Conservation (phyloP, 2,113 vertebrate species). For the Zeus faber region DNA sequence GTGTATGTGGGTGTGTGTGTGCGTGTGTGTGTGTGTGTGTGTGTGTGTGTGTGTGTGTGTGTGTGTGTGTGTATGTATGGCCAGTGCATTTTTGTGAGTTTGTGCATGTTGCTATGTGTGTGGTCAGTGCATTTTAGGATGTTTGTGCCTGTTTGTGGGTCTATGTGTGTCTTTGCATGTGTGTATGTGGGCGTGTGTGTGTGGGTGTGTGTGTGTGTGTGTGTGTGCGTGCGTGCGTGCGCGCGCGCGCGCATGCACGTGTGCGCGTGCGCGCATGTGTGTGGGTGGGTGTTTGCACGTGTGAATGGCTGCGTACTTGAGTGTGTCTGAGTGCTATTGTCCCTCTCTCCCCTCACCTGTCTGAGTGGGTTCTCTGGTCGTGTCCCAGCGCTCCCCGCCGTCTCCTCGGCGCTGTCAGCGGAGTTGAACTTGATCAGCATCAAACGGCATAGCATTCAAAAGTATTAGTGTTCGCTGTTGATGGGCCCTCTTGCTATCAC, state of each 20-base stretch:
- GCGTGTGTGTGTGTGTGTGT: not conserved
- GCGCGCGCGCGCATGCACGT: not conserved
- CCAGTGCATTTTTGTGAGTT: no score
- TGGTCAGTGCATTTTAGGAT: no score
- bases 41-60: not conserved
- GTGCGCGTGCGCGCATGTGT: not conserved
- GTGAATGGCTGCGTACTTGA: conserved; percentile 37
- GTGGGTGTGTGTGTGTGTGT: no score
- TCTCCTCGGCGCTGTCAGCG: conserved; percentile 74
- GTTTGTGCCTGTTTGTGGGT: no score
- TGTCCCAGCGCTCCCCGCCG: conserved; percentile 70
- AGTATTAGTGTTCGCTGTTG: conserved; percentile 79
- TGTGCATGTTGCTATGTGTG: no score
- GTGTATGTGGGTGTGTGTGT: no score
- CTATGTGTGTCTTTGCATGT: no score
- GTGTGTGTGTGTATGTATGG: no score
- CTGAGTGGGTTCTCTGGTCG: conserved; percentile 71
- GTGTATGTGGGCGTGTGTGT: no score
- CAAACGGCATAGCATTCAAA: conserved; percentile 78
- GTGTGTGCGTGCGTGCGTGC: not conserved
- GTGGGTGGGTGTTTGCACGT: no score
- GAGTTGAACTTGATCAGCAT: conserved; percentile 80
- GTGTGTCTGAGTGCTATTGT: conserved; percentile 73
- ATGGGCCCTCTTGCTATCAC: conserved; percentile 74
- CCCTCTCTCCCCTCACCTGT: conserved; percentile 76